Percentiles rank a stretch among this genome's conserved stretches.
Conservation (phyloP, 1,140 invertebrate species). For the Papilio machaon region DNA sequence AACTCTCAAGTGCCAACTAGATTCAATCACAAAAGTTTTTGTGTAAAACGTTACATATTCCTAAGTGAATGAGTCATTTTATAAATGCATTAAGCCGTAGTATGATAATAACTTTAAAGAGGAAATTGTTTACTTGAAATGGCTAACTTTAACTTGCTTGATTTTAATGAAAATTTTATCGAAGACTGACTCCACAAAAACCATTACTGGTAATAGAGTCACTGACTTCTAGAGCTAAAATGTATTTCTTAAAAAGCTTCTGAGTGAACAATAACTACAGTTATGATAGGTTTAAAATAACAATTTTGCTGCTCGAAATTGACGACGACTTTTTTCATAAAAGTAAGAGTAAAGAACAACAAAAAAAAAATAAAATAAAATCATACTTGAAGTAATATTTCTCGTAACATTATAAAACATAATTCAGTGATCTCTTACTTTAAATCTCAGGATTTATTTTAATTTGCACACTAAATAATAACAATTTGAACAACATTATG, state of each 20-base stretch:
- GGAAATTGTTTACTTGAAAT: constrained; percentile 7
- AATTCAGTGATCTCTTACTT: too few species aligned
- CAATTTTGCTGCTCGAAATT: not conserved
- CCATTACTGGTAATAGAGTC: not conserved
- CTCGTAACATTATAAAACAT: not conserved
- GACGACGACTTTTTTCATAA: not conserved
- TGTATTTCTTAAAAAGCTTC: not conserved
- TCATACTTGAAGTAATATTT: not conserved
- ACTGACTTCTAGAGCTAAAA: not conserved
- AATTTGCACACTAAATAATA: not conserved
- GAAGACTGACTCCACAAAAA: not conserved
- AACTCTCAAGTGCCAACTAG: not conserved
- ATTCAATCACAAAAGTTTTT: constrained; percentile 14
- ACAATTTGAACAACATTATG: not conserved
- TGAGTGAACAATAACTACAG: not conserved
- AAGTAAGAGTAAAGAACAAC: not conserved
- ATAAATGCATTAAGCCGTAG: not conserved
- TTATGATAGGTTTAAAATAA: not conserved
- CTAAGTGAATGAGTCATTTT: not conserved
- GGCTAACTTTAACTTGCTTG: not conserved
- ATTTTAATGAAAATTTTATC: not conserved
- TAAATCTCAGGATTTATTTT: not conserved
- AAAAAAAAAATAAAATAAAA: not conserved
- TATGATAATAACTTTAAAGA: not conserved
- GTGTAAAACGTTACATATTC: not conserved